Evolutionary conservation across 92 coral and sea anemone species (phyloP).

Genomic region (Meandrina meandrites): DNA sequence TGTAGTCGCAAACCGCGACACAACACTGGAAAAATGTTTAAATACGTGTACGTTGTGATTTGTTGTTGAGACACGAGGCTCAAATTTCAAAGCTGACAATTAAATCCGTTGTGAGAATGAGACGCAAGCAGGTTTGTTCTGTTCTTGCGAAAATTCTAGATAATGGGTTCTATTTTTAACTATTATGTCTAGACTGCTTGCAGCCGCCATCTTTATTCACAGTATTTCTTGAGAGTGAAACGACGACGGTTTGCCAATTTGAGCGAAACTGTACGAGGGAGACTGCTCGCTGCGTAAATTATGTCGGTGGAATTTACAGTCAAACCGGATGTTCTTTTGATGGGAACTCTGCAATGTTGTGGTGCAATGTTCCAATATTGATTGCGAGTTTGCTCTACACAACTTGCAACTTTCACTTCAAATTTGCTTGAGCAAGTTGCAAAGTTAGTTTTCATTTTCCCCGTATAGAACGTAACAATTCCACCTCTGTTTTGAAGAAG

Average conservation of each 20-base stretch:
- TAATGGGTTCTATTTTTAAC: not conserved
- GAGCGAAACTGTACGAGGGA: not conserved
- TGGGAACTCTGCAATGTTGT: no score
- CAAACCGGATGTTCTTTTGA: no score
- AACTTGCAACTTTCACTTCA: no score
- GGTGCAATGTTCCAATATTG: no score
- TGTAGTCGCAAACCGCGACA: not conserved
- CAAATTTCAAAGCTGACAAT: not conserved
- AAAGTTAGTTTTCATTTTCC: no score
- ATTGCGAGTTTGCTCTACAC: no score
- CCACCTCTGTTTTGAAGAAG: no score
- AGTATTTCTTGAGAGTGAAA: not conserved
- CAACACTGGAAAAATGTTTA: not conserved
- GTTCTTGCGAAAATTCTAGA: not conserved
- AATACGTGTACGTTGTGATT: not conserved
- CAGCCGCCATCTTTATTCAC: not conserved
- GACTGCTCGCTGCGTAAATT: not conserved
- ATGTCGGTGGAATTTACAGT: not conserved
- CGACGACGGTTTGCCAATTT: not conserved
- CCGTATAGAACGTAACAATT: no score
- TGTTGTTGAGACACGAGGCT: not conserved
- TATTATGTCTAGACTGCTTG: not conserved
- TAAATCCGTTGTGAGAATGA: not conserved
- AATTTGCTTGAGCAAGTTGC: no score
- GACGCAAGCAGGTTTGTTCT: conserved; percentile 8